Conservation (phyloP, 2,888 invertebrate species). For the Sarcophaga carnaria region DNA sequence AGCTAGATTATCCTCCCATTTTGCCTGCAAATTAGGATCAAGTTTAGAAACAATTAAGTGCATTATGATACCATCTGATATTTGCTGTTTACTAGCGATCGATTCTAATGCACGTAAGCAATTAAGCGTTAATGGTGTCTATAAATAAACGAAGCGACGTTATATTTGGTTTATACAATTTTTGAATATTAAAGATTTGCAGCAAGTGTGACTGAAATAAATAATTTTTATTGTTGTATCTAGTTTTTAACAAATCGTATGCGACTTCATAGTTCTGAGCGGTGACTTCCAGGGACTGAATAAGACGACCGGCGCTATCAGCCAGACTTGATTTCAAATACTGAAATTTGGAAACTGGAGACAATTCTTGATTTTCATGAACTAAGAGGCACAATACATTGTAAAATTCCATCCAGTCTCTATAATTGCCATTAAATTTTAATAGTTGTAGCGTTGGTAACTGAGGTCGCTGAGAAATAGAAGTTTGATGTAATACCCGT, state of each 20-base stretch:
- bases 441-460: slow-evolving; percentile 36
- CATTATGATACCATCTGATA: slow-evolving; percentile 54
- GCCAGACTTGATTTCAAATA: no score
- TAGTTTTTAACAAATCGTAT: slow-evolving; percentile 28
- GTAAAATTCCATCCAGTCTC: slow-evolving; percentile 60
- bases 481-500: background rate
- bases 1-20: slow-evolving; percentile 59
- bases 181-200: slow-evolving; percentile 44
- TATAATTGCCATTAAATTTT: slow-evolving; percentile 43
- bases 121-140: slow-evolving; percentile 31
- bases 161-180: slow-evolving; percentile 24
- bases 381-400: slow-evolving; percentile 54
- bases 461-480: background rate
- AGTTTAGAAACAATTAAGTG: slow-evolving; percentile 53
- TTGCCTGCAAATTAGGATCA: slow-evolving; percentile 48
- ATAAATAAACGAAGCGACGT: no score
- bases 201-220: slow-evolving; percentile 36
- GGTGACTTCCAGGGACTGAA: slow-evolving; percentile 63
- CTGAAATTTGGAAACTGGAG: background rate
- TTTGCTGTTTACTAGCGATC: slow-evolving; percentile 49
- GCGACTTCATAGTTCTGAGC: slow-evolving; percentile 60
- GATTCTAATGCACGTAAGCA: slow-evolving; percentile 63
- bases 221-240: slow-evolving; percentile 22
- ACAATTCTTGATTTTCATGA: slow-evolving; percentile 53
- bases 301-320: slow-evolving; percentile 34